A percentile compares a stretch with the other conserved stretches of the same genome.
Conservation (phyloP, 2,113 vertebrate genomes). For the Oophaga pumilio region DNA sequence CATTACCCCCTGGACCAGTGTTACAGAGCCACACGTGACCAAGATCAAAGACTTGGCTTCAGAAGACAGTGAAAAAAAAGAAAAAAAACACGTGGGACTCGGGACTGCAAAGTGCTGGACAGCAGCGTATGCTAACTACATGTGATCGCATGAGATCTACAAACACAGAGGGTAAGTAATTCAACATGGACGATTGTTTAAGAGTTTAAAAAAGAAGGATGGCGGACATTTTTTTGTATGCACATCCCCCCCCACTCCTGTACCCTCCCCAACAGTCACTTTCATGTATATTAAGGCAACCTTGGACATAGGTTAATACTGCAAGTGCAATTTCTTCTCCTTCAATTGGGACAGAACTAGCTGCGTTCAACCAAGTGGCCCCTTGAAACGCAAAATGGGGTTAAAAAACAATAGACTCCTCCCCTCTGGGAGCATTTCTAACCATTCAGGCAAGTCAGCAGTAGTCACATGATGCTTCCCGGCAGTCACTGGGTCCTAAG, state of each 20-base stretch:
- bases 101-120: neutral
- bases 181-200: neutral
- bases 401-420: neutral
- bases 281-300: slow-evolving; percentile 28
- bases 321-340: slow-evolving; percentile 26
- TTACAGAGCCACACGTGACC: neutral
- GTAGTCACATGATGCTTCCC: neutral
- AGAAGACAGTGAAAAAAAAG: neutral
- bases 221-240: neutral
- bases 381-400: neutral
- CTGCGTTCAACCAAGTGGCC: neutral
- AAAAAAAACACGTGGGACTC: neutral
- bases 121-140: neutral
- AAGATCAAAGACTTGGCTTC: neutral
- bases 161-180: neutral
- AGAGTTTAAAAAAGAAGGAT: neutral
- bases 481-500: neutral
- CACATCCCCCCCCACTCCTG: neutral
- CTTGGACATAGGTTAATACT: slow-evolving; percentile 21
- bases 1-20: neutral
- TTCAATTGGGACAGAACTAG: neutral
- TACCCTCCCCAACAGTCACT: too few species aligned
- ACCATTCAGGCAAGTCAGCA: neutral
- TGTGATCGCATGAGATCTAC: neutral
- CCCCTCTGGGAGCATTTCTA: neutral